A percentile compares a stretch with the other conserved stretches of the same genome.
Evolutionary conservation across 2,113 vertebrate genomes (phyloP).

Genomic region (Globicephala melas): DNA sequence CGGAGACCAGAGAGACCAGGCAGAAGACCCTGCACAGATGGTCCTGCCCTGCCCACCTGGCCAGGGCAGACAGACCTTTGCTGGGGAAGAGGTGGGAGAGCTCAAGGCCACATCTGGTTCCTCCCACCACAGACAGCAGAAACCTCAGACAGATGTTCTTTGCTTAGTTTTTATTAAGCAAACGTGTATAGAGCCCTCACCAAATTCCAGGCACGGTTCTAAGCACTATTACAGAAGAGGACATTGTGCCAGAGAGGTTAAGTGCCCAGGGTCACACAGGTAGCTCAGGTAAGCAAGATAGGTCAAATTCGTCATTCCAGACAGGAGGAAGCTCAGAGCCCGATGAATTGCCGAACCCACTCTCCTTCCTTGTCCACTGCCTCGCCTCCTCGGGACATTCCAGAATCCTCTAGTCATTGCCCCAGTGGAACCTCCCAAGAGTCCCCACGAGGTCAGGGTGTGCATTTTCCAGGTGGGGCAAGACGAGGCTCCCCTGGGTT

Average conservation of each 20-base stretch:
- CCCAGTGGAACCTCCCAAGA: neutral
- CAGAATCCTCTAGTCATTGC: neutral
- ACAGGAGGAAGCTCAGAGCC: neutral
- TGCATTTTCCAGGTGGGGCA: neutral
- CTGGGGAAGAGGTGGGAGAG: neutral
- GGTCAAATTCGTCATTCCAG: neutral
- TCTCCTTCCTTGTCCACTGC: neutral
- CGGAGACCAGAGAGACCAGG: neutral
- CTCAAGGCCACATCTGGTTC: neutral
- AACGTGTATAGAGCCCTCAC: fast-evolving
- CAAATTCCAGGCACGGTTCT: neutral
- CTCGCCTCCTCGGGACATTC: neutral
- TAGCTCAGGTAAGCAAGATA: neutral
- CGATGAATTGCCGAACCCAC: neutral
- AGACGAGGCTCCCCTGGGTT: neutral
- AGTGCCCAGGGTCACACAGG: neutral
- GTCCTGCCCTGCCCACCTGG: neutral
- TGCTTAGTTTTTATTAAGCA: neutral
- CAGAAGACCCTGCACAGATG: fast-evolving
- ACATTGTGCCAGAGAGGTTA: neutral
- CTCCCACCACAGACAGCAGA: neutral
- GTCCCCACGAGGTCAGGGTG: fast-evolving
- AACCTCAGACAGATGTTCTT: neutral
- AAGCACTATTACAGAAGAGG: neutral
- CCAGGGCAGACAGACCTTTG: neutral